Base-by-base conservation (phyloP, 92 coral and sea anemone genomes). In the Porites cylindrica region DNA sequence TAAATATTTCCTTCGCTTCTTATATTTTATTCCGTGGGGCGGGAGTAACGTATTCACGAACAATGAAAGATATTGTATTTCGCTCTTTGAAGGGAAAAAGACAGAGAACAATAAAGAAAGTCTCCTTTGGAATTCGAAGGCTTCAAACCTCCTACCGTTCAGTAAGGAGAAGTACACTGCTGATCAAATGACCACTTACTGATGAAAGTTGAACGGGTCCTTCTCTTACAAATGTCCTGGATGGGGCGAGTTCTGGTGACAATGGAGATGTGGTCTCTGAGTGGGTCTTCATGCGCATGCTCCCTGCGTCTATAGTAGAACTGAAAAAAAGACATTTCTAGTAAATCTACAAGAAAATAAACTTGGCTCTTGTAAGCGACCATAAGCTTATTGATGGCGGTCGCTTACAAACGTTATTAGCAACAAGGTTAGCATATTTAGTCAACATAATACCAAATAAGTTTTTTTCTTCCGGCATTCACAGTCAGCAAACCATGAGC, bases 201-300 rank as follows among this genome's bases (percentile, higher is more conserved):
- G 93, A 77, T 51, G 98, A 92, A 56, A 93, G 68, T 82, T 95
- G 99, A 5, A 92, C 98, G n/a, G 88, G 84, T 56, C 99, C 99
- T 79, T 96, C 99, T 77, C 84, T 92, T 38, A 96, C 87, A 77
- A 87, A 96, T 9, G 61, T 65, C 26, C 87, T 83, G 73, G 72
- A 24, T 26, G 72, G 80, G 26, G 74, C 14, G 18, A 69, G 66
- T 5, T 84, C 91, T 59, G 88, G 72, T n/a, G 95, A 78, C 18
- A 66, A n/a, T n/a, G 94, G 91, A 38, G 92, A 88, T 67, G 85
- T 50, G 78, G 95, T 72, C n/a, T 83, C 87, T 8, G 90, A 72
- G 10, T 80, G 56, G 13, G 82, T 88, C 87, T 95, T 95, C 70
- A 82, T 83, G 68, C 92, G 94, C 60, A 88, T 69, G 51, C 94